Conservation (phyloP, 2,113 vertebrate genomes). For the Oriolus oriolus region DNA sequence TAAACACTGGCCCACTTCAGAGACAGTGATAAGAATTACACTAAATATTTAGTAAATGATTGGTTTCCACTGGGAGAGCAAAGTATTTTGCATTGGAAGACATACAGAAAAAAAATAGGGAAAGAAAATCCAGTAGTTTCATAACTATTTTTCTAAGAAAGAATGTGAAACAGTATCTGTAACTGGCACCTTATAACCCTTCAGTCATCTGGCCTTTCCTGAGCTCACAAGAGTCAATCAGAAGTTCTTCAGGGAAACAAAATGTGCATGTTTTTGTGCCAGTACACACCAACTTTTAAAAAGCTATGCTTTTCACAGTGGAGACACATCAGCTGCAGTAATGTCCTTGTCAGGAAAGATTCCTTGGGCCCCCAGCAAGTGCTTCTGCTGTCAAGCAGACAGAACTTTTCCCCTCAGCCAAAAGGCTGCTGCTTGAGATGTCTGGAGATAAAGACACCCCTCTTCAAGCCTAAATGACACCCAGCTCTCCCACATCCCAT, state of each 20-base stretch:
- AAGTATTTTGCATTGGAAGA: constrained; percentile 40
- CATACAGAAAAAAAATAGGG: background rate
- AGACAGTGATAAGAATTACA: constrained; percentile 12
- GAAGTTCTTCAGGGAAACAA: background rate
- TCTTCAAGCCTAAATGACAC: background rate
- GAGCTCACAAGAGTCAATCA: background rate
- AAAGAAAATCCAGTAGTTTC: constrained; percentile 38
- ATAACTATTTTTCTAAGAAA: constrained; percentile 55
- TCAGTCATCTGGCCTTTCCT: constrained; percentile 17
- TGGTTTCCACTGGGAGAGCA: constrained; percentile 33
- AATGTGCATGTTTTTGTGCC: background rate
- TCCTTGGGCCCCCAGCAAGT: background rate
- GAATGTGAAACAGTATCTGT: constrained; percentile 53
- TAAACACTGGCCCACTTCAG: constrained; percentile 7
- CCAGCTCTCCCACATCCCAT: background rate
- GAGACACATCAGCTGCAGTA: background rate
- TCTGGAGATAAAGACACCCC: background rate
- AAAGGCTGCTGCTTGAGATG: background rate
- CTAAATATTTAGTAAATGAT: constrained; percentile 50
- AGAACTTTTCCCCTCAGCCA: background rate
- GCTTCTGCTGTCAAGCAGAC: background rate
- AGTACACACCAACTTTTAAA: background rate
- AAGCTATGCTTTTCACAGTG: background rate
- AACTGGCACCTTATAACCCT: constrained; percentile 49
- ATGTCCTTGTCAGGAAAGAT: background rate